A percentile compares a stretch with the other conserved stretches of the same genome.
These are phyloP conservation scores for Steinernema hermaphroditum DNA, from an alignment of 2,888 invertebrate species.

Conservation along the genomic window DNA sequence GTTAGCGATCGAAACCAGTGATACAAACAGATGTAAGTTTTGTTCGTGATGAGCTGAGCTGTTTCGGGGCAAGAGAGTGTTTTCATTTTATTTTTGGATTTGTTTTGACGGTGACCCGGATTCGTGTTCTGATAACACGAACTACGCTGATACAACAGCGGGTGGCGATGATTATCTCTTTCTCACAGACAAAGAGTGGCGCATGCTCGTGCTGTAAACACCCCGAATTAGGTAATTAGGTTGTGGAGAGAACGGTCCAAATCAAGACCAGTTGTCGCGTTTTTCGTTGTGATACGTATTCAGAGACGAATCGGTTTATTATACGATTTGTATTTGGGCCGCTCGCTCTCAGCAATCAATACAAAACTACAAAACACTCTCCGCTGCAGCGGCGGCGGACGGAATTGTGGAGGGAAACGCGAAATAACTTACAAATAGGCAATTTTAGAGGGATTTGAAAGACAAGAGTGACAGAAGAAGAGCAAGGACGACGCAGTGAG, in stretches of 20 bases:
- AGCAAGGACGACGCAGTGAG: neutral
- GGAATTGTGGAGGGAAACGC: conserved; percentile 9
- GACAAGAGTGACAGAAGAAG: neutral
- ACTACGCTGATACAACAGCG: neutral
- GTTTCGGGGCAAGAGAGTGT: too few species aligned
- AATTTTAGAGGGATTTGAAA: neutral
- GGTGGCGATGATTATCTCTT: neutral
- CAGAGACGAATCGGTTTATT: conserved; percentile 26
- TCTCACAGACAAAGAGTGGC: neutral
- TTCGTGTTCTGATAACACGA: neutral
- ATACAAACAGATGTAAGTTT: too few species aligned
- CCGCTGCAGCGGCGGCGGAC: neutral
- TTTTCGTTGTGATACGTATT: neutral
- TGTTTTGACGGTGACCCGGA: conserved; percentile 16
- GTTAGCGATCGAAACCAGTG: neutral
- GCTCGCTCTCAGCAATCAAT: conserved; percentile 22
- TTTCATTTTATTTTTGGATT: neutral
- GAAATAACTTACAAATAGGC: conserved; percentile 1
- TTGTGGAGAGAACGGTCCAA: neutral
- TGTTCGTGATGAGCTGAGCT: too few species aligned
- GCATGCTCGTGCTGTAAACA: neutral
- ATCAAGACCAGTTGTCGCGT: neutral
- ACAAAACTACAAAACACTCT: conserved; percentile 22
- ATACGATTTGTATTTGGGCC: conserved; percentile 17
- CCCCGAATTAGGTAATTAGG: conserved; percentile 9